Conservation (phyloP, 1,140 invertebrate genomes). For the Temnothorax nylanderi region DNA sequence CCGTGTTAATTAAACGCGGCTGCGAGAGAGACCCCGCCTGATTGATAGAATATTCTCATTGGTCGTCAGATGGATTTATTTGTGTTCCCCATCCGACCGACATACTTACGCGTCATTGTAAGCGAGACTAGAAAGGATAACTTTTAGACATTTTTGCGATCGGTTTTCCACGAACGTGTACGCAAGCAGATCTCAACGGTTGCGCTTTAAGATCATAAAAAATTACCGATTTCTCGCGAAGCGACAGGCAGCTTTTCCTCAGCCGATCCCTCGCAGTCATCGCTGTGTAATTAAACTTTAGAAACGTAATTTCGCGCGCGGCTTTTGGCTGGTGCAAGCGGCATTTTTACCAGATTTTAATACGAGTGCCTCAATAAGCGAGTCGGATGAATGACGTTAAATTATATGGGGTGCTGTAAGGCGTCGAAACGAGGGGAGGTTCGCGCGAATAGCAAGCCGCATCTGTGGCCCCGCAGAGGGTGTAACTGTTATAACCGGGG, state of each 20-base stretch:
- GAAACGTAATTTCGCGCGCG: conserved; percentile 41
- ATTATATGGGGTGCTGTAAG: conserved; percentile 76
- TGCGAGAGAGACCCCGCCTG: conserved; percentile 8
- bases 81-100: conserved; percentile 19
- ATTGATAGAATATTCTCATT: conserved; percentile 60
- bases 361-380: conserved; percentile 79
- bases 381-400: conserved; percentile 84
- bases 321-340: conserved; percentile 68
- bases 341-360: conserved; percentile 83
- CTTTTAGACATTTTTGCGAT: not conserved
- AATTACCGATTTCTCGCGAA: not conserved
- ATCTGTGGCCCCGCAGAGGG: conserved; percentile 83
- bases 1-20: conserved; percentile 67
- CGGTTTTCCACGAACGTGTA: not conserved
- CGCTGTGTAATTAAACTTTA: conserved; percentile 60
- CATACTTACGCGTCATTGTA: conserved; percentile 22
- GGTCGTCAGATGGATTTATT: conserved; percentile 56
- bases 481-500: conserved; percentile 76
- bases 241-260: not conserved
- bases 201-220: conserved; percentile 7
- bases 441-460: conserved; percentile 80
- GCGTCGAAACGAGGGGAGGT: conserved; percentile 39
- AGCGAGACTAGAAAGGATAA: not conserved
- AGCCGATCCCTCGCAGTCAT: not conserved
- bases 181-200: not conserved